Evolutionary conservation across 1,140 invertebrate genomes (phyloP).

Genomic region (Lordiphosa collinella): DNA sequence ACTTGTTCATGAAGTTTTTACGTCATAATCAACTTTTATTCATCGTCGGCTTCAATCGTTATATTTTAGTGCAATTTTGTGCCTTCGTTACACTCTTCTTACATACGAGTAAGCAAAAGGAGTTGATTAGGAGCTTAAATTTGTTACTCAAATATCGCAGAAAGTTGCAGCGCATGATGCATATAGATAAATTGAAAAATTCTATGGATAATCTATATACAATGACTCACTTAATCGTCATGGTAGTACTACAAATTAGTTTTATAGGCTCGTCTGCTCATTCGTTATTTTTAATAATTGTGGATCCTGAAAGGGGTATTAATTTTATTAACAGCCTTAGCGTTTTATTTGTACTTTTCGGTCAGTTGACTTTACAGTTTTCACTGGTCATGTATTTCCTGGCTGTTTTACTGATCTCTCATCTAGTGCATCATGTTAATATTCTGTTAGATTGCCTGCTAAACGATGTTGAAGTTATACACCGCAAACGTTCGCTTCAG

Average conservation of each 20-base stretch:
- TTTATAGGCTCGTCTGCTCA: conserved; percentile 6
- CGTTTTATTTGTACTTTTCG: conserved; percentile 22
- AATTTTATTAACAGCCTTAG: conserved; percentile 7
- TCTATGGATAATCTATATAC: conserved; percentile 24
- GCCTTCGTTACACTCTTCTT: conserved; percentile 28
- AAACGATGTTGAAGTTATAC: conserved; percentile 17
- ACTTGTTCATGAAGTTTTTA: conserved; percentile 39
- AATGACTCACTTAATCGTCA: conserved; percentile 5
- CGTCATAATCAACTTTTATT: conserved; percentile 34
- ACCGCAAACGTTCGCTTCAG: neutral
- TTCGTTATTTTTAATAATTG: conserved; percentile 5
- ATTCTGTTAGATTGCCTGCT: conserved; percentile 31
- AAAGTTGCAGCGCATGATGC: conserved; percentile 25
- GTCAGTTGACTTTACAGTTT: conserved; percentile 39
- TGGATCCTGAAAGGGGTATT: conserved; percentile 6
- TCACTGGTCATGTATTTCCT: conserved; percentile 41
- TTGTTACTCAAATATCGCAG: conserved; percentile 22
- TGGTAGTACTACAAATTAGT: conserved; percentile 6
- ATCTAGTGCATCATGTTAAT: conserved; percentile 46
- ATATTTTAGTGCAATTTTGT: conserved; percentile 22
- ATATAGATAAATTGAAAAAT: conserved; percentile 10
- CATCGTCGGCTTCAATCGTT: conserved; percentile 43
- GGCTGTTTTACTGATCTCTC: conserved; percentile 32
- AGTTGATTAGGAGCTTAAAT: conserved; percentile 35
- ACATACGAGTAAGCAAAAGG: conserved; percentile 33